phyloP scores from a whole-genome alignment of 1,140 invertebrate genomes.

The Neotoxoptera formosana region DNA sequence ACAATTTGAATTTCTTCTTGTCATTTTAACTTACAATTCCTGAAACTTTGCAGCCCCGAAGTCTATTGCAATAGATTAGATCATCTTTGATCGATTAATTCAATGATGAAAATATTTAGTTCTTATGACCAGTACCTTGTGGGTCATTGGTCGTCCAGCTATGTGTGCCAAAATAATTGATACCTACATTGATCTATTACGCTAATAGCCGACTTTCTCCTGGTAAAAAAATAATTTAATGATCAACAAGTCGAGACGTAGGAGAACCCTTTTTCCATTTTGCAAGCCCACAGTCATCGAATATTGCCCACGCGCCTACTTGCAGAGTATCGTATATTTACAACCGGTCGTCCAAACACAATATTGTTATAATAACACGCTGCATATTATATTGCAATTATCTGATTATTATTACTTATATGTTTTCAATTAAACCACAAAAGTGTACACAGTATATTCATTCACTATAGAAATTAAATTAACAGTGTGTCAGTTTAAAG shows the following conservation, averaged over 20 bases:
- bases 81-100: neutral
- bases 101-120: neutral
- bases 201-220: conserved; percentile 11
- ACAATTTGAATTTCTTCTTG: neutral
- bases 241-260: neutral
- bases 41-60: neutral
- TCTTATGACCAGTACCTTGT: neutral
- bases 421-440: neutral
- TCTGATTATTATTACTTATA: neutral
- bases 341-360: conserved; percentile 13
- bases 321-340: neutral
- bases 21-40: neutral
- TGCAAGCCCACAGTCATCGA: conserved; percentile 11
- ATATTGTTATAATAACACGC: neutral
- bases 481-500: neutral
- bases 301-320: neutral
- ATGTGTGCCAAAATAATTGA: conserved; percentile 28
- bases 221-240: neutral
- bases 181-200: neutral
- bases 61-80: neutral
- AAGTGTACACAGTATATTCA: neutral
- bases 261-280: conserved; percentile 36
- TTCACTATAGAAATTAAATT: neutral
- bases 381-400: neutral
- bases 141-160: neutral